A percentile compares a stretch with the other conserved stretches of the same genome.
Conservation (phyloP, 2,888 invertebrate genomes). For the Aporophyla nigra region DNA sequence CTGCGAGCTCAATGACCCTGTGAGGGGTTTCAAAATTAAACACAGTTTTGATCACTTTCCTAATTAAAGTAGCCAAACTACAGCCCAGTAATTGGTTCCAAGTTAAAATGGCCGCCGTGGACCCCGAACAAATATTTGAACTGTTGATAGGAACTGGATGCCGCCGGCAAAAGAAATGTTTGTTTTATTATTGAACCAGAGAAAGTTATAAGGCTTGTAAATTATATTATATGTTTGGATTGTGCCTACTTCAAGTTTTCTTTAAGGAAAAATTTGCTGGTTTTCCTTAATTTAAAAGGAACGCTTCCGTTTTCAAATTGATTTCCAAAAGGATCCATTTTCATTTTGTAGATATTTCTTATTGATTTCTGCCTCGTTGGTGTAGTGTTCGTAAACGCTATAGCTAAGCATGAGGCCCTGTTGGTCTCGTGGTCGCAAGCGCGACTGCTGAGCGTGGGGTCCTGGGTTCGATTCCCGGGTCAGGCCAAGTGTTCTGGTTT, state of each 20-base stretch:
- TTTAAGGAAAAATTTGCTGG: not conserved
- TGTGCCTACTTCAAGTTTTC: slow-evolving; percentile 13
- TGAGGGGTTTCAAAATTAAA: slow-evolving; percentile 51
- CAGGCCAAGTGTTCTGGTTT: no score
- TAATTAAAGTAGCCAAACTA: slow-evolving; percentile 69
- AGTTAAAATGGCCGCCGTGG: slow-evolving; percentile 69
- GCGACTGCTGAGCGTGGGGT: no score
- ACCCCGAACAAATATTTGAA: slow-evolving; percentile 76
- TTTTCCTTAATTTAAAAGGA: slow-evolving; percentile 12
- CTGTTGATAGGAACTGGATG: slow-evolving; percentile 78
- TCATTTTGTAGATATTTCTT: not conserved
- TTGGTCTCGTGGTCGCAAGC: no score
- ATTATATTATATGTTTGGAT: slow-evolving; percentile 29
- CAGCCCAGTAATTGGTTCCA: slow-evolving; percentile 65
- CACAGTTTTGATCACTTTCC: slow-evolving; percentile 61
- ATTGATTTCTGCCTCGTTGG: not conserved
- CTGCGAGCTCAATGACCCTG: slow-evolving; percentile 25
- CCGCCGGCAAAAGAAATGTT: slow-evolving; percentile 67
- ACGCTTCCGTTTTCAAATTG: slow-evolving; percentile 7
- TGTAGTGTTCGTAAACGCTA: no score
- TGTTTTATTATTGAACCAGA: slow-evolving; percentile 48
- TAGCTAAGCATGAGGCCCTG: not conserved
- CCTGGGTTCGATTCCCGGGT: no score
- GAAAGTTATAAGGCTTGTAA: slow-evolving; percentile 42
- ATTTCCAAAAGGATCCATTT: not conserved